Conservation (phyloP, 1,140 invertebrate species). For the Zaprionus ghesquierei region DNA sequence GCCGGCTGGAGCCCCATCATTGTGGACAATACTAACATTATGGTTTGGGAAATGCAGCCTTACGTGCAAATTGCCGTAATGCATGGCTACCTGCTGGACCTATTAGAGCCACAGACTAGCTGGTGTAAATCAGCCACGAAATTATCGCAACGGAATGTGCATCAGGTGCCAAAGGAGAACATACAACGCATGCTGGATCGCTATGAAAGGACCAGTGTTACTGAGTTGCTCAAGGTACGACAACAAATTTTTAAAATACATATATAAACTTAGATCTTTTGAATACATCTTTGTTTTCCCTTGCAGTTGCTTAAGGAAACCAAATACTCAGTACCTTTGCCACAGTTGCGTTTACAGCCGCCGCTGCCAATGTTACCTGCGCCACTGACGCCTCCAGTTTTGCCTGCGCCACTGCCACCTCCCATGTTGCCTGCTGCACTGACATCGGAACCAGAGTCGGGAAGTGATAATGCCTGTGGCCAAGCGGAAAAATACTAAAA, state of each 20-base stretch:
- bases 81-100: constrained; percentile 88
- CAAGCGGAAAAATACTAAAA: not conserved
- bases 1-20: constrained; percentile 89
- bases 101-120: constrained; percentile 89
- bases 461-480: not conserved
- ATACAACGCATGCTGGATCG: constrained; percentile 88
- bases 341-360: constrained; percentile 62
- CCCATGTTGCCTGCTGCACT: too few species aligned
- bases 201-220: constrained; percentile 83
- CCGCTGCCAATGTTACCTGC: constrained; percentile 41
- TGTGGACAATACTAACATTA: constrained; percentile 93
- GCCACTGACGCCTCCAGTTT: not conserved
- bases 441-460: not conserved
- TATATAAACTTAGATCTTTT: too few species aligned
- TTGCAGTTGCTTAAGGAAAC: constrained; percentile 67
- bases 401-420: not conserved
- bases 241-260: not conserved
- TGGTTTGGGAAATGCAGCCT: constrained; percentile 90
- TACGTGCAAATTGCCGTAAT: constrained; percentile 87
- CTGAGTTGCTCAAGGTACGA: constrained; percentile 51
- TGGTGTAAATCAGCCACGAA: constrained; percentile 88
- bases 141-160: constrained; percentile 85
- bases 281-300: too few species aligned
- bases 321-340: constrained; percentile 60
- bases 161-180: constrained; percentile 86